These are phyloP conservation scores for Butorides virescens DNA, from an alignment of 2,113 vertebrate genomes.

Conservation along the genomic window DNA sequence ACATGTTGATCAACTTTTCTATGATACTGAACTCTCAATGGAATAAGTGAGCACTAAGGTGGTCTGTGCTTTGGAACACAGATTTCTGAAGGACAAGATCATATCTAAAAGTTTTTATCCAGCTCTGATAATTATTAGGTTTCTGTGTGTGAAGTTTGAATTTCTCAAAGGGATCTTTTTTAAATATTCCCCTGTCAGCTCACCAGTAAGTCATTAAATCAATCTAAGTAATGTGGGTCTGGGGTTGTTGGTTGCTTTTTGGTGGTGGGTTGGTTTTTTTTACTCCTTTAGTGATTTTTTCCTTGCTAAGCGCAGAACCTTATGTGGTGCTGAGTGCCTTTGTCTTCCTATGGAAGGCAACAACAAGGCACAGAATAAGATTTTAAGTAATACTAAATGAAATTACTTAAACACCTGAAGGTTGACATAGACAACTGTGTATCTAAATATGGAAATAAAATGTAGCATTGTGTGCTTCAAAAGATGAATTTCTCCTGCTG, in stretches of 20 bases:
- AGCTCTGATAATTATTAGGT: not conserved
- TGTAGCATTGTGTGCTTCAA: not conserved
- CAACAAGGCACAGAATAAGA: not conserved
- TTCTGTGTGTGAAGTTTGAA: not conserved
- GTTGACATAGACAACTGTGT: not conserved
- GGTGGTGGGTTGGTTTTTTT: not conserved
- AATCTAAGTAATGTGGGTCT: not conserved
- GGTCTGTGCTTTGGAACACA: not conserved
- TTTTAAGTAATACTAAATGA: not conserved
- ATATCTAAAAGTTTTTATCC: not conserved
- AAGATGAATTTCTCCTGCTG: not conserved
- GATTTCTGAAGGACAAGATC: not conserved
- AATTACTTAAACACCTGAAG: not conserved
- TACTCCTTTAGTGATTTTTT: not conserved
- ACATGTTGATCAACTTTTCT: not conserved
- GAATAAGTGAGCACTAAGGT: not conserved
- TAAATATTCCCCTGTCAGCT: not conserved
- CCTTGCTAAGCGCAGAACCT: not conserved
- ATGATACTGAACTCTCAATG: not conserved
- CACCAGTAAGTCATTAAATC: not conserved
- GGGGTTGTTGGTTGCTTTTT: not conserved
- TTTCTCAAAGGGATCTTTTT: constrained; percentile 1
- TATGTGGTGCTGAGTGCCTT: not conserved
- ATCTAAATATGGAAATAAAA: not conserved
- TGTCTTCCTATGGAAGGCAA: not conserved